These are phyloP conservation scores for Oxygymnocypris stewartii DNA, from an alignment of 2,113 vertebrate genomes.

Conservation along the genomic window DNA sequence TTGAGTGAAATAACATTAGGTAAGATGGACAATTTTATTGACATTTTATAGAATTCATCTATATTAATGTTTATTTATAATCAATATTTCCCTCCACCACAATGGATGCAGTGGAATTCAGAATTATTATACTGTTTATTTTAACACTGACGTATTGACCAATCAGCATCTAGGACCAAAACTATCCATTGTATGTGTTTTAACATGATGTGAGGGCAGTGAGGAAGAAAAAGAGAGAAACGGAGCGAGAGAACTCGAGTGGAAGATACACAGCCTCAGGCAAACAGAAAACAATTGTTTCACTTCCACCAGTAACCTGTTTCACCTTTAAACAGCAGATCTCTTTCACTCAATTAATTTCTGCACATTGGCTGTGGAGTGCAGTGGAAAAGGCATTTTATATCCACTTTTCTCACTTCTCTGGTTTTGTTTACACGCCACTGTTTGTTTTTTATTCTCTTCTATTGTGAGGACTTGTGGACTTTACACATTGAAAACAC, in stretches of 20 bases:
- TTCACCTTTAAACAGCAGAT: conserved; percentile 64
- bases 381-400: conserved; percentile 49
- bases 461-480: neutral
- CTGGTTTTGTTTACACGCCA: neutral
- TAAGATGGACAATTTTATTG: neutral
- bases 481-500: conserved; percentile 21
- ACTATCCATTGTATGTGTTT: neutral
- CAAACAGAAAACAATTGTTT: conserved; percentile 63
- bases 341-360: conserved; percentile 74
- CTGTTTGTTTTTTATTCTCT: conserved; percentile 20
- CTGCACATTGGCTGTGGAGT: conserved; percentile 54
- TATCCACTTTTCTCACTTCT: conserved; percentile 17
- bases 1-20: neutral
- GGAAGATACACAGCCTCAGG: conserved; percentile 59
- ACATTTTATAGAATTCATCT: too few relatives aligned
- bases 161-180: neutral
- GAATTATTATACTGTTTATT: neutral
- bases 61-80: neutral
- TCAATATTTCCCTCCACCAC: too few relatives aligned
- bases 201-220: conserved; percentile 13
- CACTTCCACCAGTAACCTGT: conserved; percentile 63
- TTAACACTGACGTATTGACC: neutral
- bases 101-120: neutral
- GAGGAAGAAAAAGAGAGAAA: conserved; percentile 13
- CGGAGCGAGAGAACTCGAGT: conserved; percentile 39